Evolutionary conservation across 2,888 invertebrate genomes (phyloP).

Genomic region (Pecten maximus): DNA sequence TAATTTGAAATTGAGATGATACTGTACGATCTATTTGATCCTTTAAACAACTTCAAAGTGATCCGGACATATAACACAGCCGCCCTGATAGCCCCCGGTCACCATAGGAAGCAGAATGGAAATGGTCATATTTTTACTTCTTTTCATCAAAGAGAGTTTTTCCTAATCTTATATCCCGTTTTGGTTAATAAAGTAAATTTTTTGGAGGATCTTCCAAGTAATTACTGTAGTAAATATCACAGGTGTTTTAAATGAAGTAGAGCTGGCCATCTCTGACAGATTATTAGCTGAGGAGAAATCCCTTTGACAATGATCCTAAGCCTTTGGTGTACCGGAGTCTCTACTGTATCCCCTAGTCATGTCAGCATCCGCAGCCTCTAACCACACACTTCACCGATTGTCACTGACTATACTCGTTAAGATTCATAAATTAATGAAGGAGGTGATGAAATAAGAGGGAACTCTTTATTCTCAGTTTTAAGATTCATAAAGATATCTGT

Average conservation of each 20-base stretch:
- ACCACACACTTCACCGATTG: neutral
- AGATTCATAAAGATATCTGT: neutral
- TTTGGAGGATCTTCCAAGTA: neutral
- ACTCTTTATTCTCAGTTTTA: too few relatives aligned
- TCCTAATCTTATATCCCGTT: neutral
- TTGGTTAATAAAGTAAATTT: slow-evolving; percentile 15
- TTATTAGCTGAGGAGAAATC: neutral
- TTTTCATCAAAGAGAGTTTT: slow-evolving; percentile 33
- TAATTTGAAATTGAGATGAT: slow-evolving; percentile 29
- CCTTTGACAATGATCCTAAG: neutral
- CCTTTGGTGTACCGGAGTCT: neutral
- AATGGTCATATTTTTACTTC: neutral
- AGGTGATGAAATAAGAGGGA: neutral
- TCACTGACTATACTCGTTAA: neutral
- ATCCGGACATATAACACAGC: neutral
- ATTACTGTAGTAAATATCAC: neutral
- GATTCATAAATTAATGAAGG: neutral
- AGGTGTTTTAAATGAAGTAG: neutral
- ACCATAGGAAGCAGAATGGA: neutral
- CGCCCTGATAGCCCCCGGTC: neutral
- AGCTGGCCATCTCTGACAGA: neutral
- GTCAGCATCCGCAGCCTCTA: neutral
- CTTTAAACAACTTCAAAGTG: slow-evolving; percentile 1
- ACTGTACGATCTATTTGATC: slow-evolving; percentile 9
- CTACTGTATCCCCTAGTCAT: neutral